Conservation (phyloP, 2,113 vertebrate genomes). For the Alosa alosa region DNA sequence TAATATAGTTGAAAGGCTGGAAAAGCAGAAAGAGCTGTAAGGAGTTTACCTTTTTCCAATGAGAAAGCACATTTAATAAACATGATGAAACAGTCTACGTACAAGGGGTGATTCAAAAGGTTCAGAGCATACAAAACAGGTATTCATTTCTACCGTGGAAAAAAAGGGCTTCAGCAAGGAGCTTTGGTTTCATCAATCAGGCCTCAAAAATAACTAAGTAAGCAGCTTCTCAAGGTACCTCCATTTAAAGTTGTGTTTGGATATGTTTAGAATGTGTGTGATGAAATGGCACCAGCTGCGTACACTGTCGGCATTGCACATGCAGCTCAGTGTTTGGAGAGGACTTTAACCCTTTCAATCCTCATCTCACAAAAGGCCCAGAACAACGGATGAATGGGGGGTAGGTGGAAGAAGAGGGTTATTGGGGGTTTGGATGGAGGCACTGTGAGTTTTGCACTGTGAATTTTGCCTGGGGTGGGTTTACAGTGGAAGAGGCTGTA, state of each 20-base stretch:
- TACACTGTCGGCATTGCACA: slow-evolving; percentile 68
- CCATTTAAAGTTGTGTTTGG: slow-evolving; percentile 68
- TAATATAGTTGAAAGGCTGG: not conserved
- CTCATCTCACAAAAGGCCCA: slow-evolving; percentile 39
- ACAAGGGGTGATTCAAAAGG: slow-evolving; percentile 28
- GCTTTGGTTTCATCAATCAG: slow-evolving; percentile 63
- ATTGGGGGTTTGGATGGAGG: not conserved
- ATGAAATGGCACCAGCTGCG: slow-evolving; percentile 77
- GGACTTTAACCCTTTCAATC: slow-evolving; percentile 66
- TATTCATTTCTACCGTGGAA: slow-evolving; percentile 53
- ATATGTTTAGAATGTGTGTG: slow-evolving; percentile 73
- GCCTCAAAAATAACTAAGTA: slow-evolving; percentile 56
- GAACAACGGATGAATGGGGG: slow-evolving; percentile 33
- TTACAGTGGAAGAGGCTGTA: slow-evolving; percentile 47
- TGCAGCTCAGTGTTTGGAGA: slow-evolving; percentile 51
- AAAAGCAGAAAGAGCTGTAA: slow-evolving; percentile 14
- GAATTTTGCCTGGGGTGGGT: slow-evolving; percentile 28
- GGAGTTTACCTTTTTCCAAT: slow-evolving; percentile 29
- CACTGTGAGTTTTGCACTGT: not conserved
- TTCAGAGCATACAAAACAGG: slow-evolving; percentile 54
- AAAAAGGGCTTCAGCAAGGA: slow-evolving; percentile 56
- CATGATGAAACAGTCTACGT: slow-evolving; percentile 54
- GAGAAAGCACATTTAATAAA: slow-evolving; percentile 62
- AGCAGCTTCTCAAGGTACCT: slow-evolving; percentile 50
- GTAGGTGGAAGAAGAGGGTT: slow-evolving; percentile 23